Evolutionary conservation across 2,797 vertebrate species (phyloP).

Genomic region (Oryzias dopingdopingensis): DNA sequence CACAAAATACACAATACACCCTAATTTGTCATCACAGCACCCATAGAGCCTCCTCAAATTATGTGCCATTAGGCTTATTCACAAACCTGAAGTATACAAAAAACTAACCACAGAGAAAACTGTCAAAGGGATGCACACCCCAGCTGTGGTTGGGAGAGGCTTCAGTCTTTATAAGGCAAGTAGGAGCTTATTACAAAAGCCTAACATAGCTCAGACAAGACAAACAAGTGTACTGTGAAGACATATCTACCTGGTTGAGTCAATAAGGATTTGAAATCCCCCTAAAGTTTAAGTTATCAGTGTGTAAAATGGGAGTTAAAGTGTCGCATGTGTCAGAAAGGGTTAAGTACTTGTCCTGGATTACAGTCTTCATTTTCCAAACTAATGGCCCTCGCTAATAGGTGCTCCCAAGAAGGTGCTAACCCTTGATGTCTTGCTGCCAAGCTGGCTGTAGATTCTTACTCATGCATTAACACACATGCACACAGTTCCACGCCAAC

Average conservation of each 20-base stretch:
- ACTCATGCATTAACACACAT: conserved; percentile 34
- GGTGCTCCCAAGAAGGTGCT: conserved; percentile 45
- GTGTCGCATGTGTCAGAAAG: conserved; percentile 45
- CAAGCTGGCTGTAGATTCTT: conserved; percentile 45
- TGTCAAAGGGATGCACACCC: conserved; percentile 6
- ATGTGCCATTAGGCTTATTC: conserved; percentile 25
- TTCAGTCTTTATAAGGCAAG: conserved; percentile 18
- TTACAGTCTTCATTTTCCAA: conserved; percentile 40
- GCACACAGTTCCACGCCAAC: conserved; percentile 13
- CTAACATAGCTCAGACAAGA: conserved; percentile 3
- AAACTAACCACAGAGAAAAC: conserved; percentile 23
- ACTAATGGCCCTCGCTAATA: conserved; percentile 49
- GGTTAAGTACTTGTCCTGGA: conserved; percentile 27
- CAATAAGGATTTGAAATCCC: background rate
- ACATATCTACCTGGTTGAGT: conserved; percentile 25
- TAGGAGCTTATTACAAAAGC: conserved; percentile 5
- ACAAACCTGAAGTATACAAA: conserved; percentile 31
- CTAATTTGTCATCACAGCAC: conserved; percentile 42
- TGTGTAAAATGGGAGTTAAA: conserved; percentile 55
- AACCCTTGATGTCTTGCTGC: conserved; percentile 31
- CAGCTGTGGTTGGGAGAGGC: conserved; percentile 13
- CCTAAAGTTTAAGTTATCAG: conserved; percentile 6
- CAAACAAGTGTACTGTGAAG: conserved; percentile 8
- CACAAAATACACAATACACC: conserved; percentile 34
- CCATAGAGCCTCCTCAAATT: conserved; percentile 22